phyloP scores from a whole-genome alignment of 2,797 vertebrate species.

The Arctocebus calabarensis region DNA sequence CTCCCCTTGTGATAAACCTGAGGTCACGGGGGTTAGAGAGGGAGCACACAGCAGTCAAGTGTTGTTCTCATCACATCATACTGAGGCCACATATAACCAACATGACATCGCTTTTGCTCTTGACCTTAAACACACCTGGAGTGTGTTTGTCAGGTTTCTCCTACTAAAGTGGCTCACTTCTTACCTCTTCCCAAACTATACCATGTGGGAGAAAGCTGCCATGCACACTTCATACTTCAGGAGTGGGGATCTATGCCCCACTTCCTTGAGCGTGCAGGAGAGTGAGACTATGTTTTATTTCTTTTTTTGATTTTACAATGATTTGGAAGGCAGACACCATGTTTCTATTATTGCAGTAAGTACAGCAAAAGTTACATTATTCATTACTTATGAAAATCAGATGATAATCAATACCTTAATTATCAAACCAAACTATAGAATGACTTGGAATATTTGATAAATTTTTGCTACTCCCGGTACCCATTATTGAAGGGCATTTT shows the following conservation, averaged over 20 bases:
- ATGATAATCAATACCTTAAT: background rate
- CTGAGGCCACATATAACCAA: background rate
- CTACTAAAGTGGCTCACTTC: background rate
- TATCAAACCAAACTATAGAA: background rate
- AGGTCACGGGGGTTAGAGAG: background rate
- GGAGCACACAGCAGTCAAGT: no score
- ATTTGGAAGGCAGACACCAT: background rate
- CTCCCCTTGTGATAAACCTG: background rate
- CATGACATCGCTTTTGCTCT: no score
- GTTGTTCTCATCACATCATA: background rate
- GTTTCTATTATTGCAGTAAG: background rate
- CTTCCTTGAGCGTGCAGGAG: background rate
- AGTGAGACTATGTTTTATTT: background rate
- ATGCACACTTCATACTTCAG: rapidly evolving
- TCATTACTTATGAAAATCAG: background rate
- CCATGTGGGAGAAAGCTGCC: background rate
- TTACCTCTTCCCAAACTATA: background rate
- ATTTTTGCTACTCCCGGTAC: background rate
- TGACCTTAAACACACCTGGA: background rate
- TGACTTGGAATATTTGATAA: background rate
- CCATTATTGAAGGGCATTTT: background rate
- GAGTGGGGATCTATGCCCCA: no score
- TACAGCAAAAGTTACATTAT: background rate
- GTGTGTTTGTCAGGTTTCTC: background rate
- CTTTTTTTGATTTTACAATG: background rate